Evolutionary conservation across 1,140 invertebrate species (phyloP).

Genomic region (Phenacoccus solenopsis): DNA sequence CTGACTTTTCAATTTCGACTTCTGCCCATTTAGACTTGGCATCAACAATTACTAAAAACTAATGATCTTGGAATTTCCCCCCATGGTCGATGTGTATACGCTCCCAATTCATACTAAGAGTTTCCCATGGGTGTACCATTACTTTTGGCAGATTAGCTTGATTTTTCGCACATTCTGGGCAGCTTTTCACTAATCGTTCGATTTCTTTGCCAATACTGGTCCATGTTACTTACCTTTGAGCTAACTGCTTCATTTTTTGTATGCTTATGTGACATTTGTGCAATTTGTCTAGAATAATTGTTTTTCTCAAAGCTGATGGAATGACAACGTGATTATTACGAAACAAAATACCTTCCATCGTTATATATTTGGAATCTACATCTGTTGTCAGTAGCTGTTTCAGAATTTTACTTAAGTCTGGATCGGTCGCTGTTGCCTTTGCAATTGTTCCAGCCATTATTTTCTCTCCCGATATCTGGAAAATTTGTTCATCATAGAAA

Average conservation of each 20-base stretch:
- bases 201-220: constrained; percentile 28
- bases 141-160: constrained; percentile 25
- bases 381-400: no score
- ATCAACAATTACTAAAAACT: constrained; percentile 36
- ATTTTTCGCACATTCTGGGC: constrained; percentile 25
- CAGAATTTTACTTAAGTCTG: constrained; percentile 10
- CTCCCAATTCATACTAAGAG: constrained; percentile 27
- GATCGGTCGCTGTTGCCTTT: neutral
- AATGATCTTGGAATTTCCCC: constrained; percentile 28
- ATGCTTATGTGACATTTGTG: constrained; percentile 27
- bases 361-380: constrained; percentile 9
- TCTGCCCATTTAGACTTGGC: constrained; percentile 31
- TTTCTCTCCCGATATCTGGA: neutral
- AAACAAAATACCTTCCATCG: constrained; percentile 20
- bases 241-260: constrained; percentile 30
- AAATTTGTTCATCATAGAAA: neutral
- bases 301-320: constrained; percentile 19
- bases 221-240: constrained; percentile 27
- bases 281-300: constrained; percentile 22
- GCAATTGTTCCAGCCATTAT: neutral
- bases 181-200: constrained; percentile 27
- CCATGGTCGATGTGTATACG: constrained; percentile 31
- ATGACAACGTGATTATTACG: constrained; percentile 20
- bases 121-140: constrained; percentile 27
- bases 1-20: constrained; percentile 19